These are phyloP conservation scores for Synanthedon formicaeformis DNA, from an alignment of 2,888 invertebrate species.

Conservation along the genomic window DNA sequence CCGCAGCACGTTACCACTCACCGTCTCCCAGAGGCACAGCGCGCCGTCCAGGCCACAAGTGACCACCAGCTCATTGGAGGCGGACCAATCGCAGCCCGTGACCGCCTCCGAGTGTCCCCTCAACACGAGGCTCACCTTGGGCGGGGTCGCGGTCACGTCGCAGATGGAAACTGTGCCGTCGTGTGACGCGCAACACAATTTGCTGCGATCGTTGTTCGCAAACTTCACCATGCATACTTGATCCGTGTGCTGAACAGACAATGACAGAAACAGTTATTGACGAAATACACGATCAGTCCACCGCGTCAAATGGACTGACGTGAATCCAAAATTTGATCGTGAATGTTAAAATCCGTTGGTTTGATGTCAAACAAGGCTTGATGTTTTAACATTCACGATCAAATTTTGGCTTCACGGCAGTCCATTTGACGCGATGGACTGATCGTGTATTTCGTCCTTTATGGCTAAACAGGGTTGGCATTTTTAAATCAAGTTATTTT, in stretches of 20 bases:
- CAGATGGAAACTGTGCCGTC: slow-evolving; percentile 86
- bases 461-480: too few species aligned
- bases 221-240: slow-evolving; percentile 84
- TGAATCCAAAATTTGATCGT: too few species aligned
- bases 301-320: too few species aligned
- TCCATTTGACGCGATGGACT: too few species aligned
- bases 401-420: too few species aligned
- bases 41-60: slow-evolving; percentile 81
- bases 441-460: too few species aligned
- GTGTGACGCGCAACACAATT: slow-evolving; percentile 82
- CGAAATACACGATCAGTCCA: too few species aligned
- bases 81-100: slow-evolving; percentile 88
- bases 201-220: slow-evolving; percentile 86
- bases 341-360: too few species aligned
- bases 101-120: slow-evolving; percentile 82
- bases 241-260: slow-evolving; percentile 67
- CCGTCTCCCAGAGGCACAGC: slow-evolving; percentile 80
- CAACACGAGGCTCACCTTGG: slow-evolving; percentile 78
- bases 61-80: slow-evolving; percentile 85
- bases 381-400: too few species aligned
- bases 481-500: too few species aligned
- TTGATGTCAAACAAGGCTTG: too few species aligned
- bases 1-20: slow-evolving; percentile 68
- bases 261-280: background rate
- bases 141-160: slow-evolving; percentile 78